A percentile compares a stretch with the other conserved stretches of the same genome.
These are phyloP conservation scores for Capreolus pygargus DNA, from an alignment of 2,113 vertebrate species.

Conservation along the genomic window DNA sequence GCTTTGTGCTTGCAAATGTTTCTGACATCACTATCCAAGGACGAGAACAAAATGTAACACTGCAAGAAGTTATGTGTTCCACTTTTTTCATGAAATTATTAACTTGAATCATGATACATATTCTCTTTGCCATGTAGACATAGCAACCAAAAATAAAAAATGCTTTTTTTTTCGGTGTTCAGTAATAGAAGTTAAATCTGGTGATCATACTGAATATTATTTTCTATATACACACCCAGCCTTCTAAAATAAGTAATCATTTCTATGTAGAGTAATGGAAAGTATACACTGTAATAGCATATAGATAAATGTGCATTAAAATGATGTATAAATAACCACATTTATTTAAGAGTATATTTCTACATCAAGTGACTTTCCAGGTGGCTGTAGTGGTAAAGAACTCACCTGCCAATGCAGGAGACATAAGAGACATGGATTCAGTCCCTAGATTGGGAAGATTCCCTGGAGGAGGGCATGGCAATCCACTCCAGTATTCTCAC, in stretches of 20 bases:
- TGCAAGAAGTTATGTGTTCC: not conserved
- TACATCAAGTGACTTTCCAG: not conserved
- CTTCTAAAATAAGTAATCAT: not conserved
- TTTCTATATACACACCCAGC: not conserved
- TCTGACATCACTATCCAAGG: not conserved
- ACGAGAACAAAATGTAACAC: not conserved
- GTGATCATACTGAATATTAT: not conserved
- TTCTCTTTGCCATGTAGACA: not conserved
- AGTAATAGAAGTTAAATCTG: not conserved
- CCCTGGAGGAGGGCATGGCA: not conserved
- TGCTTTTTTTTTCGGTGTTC: not conserved
- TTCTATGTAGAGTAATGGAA: not conserved
- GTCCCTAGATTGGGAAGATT: not conserved
- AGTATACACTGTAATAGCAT: not conserved
- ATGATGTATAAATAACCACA: not conserved
- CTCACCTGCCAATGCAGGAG: not conserved
- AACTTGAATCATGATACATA: not conserved
- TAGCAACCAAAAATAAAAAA: not conserved
- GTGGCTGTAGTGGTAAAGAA: not conserved
- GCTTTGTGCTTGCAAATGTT: not conserved
- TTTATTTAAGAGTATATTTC: not conserved
- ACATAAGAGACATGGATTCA: not conserved
- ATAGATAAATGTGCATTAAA: not conserved
- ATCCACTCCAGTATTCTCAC: not conserved
- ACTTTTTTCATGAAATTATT: not conserved